Evolutionary conservation across 2,888 invertebrate species (phyloP).

Genomic region (Nephrotoma appendiculata): DNA sequence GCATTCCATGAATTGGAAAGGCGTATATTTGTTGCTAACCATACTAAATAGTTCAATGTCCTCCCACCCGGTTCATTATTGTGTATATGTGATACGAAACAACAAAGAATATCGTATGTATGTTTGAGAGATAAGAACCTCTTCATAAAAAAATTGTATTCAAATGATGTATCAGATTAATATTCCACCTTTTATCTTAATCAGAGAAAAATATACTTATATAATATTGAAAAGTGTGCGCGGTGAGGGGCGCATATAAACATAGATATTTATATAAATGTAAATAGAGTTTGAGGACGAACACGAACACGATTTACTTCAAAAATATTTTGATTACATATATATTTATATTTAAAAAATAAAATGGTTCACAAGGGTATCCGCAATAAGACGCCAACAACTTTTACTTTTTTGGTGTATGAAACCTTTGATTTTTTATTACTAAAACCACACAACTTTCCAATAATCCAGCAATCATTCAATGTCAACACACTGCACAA

Average conservation of each 20-base stretch:
- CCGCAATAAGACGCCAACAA: neutral
- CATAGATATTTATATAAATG: neutral
- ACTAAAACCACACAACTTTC: neutral
- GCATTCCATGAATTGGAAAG: neutral
- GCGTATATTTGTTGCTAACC: neutral
- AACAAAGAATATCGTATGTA: neutral
- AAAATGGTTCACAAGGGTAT: too few relatives aligned
- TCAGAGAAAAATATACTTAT: neutral
- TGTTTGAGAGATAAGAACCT: neutral
- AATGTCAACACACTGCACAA: neutral
- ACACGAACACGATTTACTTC: neutral
- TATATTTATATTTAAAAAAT: neutral
- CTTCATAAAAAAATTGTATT: neutral
- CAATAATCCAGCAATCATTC: neutral
- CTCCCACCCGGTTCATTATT: neutral
- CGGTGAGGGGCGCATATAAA: neutral
- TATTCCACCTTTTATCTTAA: neutral
- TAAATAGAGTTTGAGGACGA: neutral
- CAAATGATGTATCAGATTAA: neutral
- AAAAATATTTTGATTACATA: neutral
- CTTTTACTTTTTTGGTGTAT: neutral
- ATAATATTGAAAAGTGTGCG: neutral
- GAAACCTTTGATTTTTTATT: neutral
- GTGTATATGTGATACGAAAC: neutral
- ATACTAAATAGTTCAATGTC: neutral